Evolutionary conservation across 2,888 invertebrate species (phyloP).

Genomic region (Crossocerus cetratus): DNA sequence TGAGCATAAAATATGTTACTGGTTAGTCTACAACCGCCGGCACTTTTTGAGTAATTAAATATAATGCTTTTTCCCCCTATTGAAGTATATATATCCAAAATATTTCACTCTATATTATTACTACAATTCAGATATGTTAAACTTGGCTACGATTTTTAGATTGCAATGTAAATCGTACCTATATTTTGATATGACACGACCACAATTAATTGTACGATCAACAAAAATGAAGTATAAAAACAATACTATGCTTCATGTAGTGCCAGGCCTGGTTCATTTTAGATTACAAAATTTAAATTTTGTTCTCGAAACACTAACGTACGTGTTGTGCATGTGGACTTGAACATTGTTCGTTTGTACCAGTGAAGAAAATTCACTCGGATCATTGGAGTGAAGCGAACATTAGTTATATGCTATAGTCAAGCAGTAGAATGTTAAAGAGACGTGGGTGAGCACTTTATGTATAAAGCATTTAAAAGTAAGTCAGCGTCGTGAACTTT

Average conservation of each 20-base stretch:
- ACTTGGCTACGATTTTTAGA: too few relatives aligned
- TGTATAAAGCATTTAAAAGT: conserved; percentile 30
- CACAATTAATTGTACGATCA: too few relatives aligned
- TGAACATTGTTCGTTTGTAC: conserved; percentile 36
- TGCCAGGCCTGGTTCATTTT: conserved; percentile 8
- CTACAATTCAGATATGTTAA: too few relatives aligned
- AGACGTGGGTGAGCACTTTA: conserved; percentile 12
- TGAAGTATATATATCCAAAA: too few relatives aligned
- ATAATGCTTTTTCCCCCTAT: too few relatives aligned
- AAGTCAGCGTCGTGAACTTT: conserved; percentile 13
- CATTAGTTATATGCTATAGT: conserved; percentile 35
- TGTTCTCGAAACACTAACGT: conserved; percentile 52
- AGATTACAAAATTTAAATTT: neutral
- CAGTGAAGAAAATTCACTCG: conserved; percentile 33
- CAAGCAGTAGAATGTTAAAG: conserved; percentile 39
- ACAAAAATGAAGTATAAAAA: neutral
- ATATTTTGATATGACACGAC: too few relatives aligned
- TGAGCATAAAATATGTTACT: neutral
- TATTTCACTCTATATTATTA: too few relatives aligned
- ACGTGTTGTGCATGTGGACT: conserved; percentile 49
- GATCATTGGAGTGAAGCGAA: conserved; percentile 38
- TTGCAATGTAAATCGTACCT: too few relatives aligned
- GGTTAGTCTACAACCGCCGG: too few relatives aligned
- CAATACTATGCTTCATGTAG: neutral
- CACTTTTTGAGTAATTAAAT: too few relatives aligned